A percentile compares a stretch with the other conserved stretches of the same genome.
Evolutionary conservation across 2,113 vertebrate genomes (phyloP).

Genomic region (Poeciliopsis turrubarensis): DNA sequence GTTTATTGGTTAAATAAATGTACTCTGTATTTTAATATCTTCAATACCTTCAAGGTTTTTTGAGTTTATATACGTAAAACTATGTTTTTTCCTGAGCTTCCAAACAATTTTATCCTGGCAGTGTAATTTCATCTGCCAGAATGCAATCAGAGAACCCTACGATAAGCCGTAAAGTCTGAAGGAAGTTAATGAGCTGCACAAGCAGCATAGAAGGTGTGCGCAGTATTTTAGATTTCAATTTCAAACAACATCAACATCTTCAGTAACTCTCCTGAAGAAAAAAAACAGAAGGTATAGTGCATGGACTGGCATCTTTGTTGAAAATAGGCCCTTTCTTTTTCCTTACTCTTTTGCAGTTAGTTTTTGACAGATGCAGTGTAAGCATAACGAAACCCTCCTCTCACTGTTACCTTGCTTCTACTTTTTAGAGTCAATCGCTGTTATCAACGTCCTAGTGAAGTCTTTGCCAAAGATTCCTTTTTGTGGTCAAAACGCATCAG

Average conservation of each 20-base stretch:
- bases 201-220: constrained; percentile 30
- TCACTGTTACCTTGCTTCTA: constrained; percentile 7
- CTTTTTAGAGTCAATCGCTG: constrained; percentile 19
- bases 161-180: constrained; percentile 11
- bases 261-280: constrained; percentile 25
- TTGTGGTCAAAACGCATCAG: constrained; percentile 22
- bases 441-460: constrained; percentile 9
- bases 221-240: constrained; percentile 33
- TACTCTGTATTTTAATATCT: no score
- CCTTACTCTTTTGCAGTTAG: constrained; percentile 24
- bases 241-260: constrained; percentile 43
- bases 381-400: constrained; percentile 28
- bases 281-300: constrained; percentile 30
- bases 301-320: constrained; percentile 40
- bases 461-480: constrained; percentile 9
- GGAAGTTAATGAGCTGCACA: constrained; percentile 3
- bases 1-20: not conserved
- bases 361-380: constrained; percentile 34
- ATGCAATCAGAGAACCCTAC: constrained; percentile 29
- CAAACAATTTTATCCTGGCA: constrained; percentile 17
- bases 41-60: not conserved
- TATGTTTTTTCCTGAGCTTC: not conserved
- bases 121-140: constrained; percentile 24
- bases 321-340: constrained; percentile 41
- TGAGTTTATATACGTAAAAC: not conserved